A percentile compares a stretch with the other conserved stretches of the same genome.
These are phyloP conservation scores for Campoplex nolae DNA, from an alignment of 2,888 invertebrate species.

Conservation along the genomic window DNA sequence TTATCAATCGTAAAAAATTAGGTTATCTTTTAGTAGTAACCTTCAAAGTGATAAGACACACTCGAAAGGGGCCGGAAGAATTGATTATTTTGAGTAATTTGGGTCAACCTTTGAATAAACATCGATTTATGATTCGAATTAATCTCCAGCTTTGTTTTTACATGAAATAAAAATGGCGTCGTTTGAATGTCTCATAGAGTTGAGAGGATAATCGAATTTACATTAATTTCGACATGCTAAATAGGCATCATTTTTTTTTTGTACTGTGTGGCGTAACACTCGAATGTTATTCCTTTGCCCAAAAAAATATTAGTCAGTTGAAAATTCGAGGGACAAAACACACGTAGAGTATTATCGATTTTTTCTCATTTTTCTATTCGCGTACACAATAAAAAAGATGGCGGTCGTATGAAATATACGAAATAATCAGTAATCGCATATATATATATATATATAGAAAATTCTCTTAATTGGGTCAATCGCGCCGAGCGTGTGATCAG, in stretches of 20 bases:
- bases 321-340: neutral
- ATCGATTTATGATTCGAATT: neutral
- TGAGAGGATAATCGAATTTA: neutral
- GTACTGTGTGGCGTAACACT: neutral
- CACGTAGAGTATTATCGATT: neutral
- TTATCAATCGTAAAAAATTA: neutral
- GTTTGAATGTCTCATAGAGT: neutral
- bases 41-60: neutral
- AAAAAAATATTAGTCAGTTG: neutral
- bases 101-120: neutral
- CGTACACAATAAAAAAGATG: constrained; percentile 32
- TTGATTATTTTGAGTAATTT: constrained; percentile 5
- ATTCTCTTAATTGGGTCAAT: constrained; percentile 29
- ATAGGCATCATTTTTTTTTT: neutral
- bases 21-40: constrained; percentile 14
- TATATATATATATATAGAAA: neutral
- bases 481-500: neutral
- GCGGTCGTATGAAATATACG: constrained; percentile 12
- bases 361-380: neutral
- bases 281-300: neutral
- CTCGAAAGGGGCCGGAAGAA: neutral
- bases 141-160: neutral
- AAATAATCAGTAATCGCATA: constrained; percentile 5
- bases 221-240: neutral
- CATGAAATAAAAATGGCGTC: neutral